Base-by-base conservation (phyloP, 2,113 vertebrate genomes). In the Neodontobutis hainanensis region DNA sequence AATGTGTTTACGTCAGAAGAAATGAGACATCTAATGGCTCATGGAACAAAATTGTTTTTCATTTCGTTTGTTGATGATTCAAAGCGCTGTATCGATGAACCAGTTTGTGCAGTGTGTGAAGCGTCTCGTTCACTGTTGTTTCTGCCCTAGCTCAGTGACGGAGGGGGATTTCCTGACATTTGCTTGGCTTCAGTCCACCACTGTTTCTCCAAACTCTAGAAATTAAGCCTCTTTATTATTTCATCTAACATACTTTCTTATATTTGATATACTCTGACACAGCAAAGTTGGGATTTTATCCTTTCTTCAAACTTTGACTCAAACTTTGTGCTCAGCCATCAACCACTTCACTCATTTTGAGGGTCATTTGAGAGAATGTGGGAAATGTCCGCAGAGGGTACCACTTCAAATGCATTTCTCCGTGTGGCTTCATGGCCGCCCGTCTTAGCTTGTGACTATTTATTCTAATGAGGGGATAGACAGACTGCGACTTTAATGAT, bases 401-500 rank as follows among this genome's bases (percentile, higher is more conserved):
- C 12, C 47, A 51, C 48, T 73, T 73, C 55, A 69, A 68, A 75
- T 52, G 70, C 65, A 11, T 71, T 70, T 76, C 44, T 55, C 61
- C 51, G 49, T 38, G 34, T 48, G 49, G 53, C 65, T 68, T 27
- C 71, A 32, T 63, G 42, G 4, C 73, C 49, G 55, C 52, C 75
- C 61, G 35, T 75, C 70, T 80, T 63, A 72, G 70, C 77, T 76
- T 74, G 53, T 55, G 63, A 78, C 59, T 75, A 61, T 88, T 83
- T 84, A 87, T 81, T 82, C 57, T 70, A 80, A 85, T 75, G 70
- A 86, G 65, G 67, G 52, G 61, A 77, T 71, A 75, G 73, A 77
- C 73, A 77, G 73, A 78, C 75, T 38, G 61, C 2, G 43, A 35
- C 73, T 80, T 61, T 81, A 78, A 83, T 75, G 75, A 75, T 61